Percentiles rank a stretch among this genome's conserved stretches.
phyloP scores from a whole-genome alignment of 1,140 invertebrate species.

The Sinonovacula constricta region DNA sequence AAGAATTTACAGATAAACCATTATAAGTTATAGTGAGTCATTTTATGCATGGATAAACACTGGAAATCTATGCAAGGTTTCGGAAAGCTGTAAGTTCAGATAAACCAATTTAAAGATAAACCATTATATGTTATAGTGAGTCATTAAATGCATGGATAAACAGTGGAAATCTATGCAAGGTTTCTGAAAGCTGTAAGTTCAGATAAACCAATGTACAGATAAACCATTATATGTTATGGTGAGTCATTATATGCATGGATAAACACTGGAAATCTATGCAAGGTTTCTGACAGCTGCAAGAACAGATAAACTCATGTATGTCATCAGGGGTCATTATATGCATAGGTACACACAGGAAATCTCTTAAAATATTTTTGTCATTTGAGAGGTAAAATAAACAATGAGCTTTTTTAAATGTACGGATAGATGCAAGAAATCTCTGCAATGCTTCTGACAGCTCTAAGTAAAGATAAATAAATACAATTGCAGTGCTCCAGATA shows the following conservation, averaged over 20 bases:
- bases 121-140: too few relatives aligned
- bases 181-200: constrained; percentile 73
- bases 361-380: constrained; percentile 72
- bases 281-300: too few relatives aligned
- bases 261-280: background rate
- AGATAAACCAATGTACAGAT: background rate
- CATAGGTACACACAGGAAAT: constrained; percentile 74
- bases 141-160: constrained; percentile 77
- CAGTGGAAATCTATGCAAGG: constrained; percentile 67
- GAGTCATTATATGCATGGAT: background rate
- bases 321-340: too few relatives aligned
- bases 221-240: background rate
- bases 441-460: constrained; percentile 75
- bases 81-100: too few relatives aligned
- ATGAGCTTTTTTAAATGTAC: background rate
- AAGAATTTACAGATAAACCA: background rate
- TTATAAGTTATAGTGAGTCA: background rate
- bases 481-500: too few relatives aligned
- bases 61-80: background rate
- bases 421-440: constrained; percentile 35
- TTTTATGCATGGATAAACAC: background rate
- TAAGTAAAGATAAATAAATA: constrained; percentile 56
- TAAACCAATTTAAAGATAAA: too few relatives aligned
- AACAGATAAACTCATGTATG: too few relatives aligned
- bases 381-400: constrained; percentile 66